A percentile compares a stretch with the other conserved stretches of the same genome.
phyloP scores from a whole-genome alignment of 2,113 vertebrate species.

The Buteo buteo region DNA sequence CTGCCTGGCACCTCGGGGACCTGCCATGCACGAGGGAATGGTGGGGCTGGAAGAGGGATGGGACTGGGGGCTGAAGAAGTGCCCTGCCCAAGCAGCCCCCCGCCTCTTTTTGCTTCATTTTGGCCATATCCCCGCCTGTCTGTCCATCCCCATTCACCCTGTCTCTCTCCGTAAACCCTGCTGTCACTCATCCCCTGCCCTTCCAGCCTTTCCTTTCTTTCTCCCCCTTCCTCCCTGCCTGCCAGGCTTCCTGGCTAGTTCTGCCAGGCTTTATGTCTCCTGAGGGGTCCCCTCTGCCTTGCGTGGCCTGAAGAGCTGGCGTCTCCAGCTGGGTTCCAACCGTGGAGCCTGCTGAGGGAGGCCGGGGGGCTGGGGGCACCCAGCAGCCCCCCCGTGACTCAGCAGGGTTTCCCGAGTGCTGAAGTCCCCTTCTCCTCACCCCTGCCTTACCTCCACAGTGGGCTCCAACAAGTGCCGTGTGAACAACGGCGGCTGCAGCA shows the following conservation, averaged over 20 bases:
- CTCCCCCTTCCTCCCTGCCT: not conserved
- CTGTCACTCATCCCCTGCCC: not conserved
- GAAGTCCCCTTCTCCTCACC: not conserved
- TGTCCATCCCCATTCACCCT: rapidly evolving
- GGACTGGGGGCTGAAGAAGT: rapidly evolving
- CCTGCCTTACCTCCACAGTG: conserved; percentile 20
- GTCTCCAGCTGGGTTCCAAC: not conserved
- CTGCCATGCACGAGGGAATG: rapidly evolving
- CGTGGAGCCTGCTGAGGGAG: not conserved
- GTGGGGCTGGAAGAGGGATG: not conserved
- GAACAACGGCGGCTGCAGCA: conserved; percentile 94
- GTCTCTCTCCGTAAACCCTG: not conserved
- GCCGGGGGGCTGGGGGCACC: rapidly evolving
- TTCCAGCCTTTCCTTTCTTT: not conserved
- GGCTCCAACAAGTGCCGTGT: conserved; percentile 89
- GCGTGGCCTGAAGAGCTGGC: no score
- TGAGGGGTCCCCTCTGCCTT: not conserved
- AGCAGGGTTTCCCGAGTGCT: rapidly evolving
- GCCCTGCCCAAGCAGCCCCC: not conserved
- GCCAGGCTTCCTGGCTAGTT: not conserved
- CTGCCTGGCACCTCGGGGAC: not conserved
- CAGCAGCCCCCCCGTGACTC: rapidly evolving
- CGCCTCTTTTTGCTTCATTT: not conserved
- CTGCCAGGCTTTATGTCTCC: not conserved
- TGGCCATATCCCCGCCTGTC: not conserved